Evolutionary conservation across 2,888 invertebrate genomes (phyloP).

Genomic region (Drosophila leonis): DNA sequence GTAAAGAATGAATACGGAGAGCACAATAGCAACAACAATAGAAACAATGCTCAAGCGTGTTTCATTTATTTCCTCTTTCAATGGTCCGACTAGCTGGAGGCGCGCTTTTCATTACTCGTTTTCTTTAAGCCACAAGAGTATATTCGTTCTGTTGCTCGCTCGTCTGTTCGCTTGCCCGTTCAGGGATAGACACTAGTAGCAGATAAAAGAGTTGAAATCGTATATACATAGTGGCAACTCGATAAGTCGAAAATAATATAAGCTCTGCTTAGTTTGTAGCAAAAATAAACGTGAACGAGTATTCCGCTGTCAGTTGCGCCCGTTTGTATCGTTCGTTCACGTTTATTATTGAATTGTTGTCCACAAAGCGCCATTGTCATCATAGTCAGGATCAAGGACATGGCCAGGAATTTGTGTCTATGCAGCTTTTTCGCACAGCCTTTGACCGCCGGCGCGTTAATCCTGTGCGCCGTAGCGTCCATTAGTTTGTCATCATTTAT

Average conservation of each 20-base stretch:
- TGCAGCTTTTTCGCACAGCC: conserved; percentile 14
- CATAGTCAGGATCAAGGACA: conserved; percentile 58
- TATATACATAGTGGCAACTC: no score
- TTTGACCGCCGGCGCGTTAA: conserved; percentile 42
- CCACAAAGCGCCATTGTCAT: conserved; percentile 41
- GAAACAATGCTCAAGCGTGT: neutral
- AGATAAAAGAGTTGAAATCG: no score
- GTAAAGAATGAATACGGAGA: neutral
- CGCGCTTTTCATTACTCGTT: conserved; percentile 5
- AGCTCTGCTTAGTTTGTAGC: neutral
- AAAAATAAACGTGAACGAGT: neutral
- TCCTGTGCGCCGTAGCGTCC: conserved; percentile 57
- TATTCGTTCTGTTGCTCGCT: neutral
- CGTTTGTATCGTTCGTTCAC: neutral
- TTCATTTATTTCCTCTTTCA: conserved; percentile 19
- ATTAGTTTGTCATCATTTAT: conserved; percentile 76
- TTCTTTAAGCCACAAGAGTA: neutral
- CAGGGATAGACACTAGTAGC: neutral
- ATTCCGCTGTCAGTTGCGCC: neutral
- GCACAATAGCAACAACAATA: neutral
- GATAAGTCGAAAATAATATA: neutral
- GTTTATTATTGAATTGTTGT: conserved; percentile 51
- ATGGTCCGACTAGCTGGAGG: conserved; percentile 13
- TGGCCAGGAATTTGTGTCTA: conserved; percentile 18
- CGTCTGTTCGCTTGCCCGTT: neutral